Evolutionary conservation across 2,888 invertebrate species (phyloP).

Genomic region (Margaritifera margaritifera): DNA sequence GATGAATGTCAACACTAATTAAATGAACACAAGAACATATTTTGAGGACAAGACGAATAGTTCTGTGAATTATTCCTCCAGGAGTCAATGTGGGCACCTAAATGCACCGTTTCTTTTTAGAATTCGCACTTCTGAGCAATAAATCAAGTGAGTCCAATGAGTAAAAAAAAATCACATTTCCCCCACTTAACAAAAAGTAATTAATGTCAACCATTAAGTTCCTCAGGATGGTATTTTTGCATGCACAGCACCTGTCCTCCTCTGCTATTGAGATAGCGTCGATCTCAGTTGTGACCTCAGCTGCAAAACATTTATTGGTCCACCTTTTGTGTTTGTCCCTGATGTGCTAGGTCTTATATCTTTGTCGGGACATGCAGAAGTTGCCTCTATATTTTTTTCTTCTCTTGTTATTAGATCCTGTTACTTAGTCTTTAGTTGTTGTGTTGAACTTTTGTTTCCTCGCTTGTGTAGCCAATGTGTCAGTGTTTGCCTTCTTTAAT

Average conservation of each 20-base stretch:
- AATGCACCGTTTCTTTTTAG: too few species aligned
- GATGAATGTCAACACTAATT: too few species aligned
- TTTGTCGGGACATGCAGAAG: neutral
- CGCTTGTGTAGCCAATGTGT: slow-evolving; percentile 4
- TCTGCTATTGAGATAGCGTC: slow-evolving; percentile 3
- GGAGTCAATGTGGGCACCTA: too few species aligned
- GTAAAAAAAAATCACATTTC: slow-evolving; percentile 11
- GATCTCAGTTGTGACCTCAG: neutral
- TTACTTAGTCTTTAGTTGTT: too few species aligned
- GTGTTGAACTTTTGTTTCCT: neutral
- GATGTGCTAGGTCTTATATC: slow-evolving; percentile 4
- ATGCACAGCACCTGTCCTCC: slow-evolving; percentile 13
- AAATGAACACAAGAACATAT: too few species aligned
- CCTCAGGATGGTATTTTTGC: slow-evolving; percentile 6
- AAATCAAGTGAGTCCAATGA: slow-evolving; percentile 4
- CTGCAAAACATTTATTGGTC: neutral
- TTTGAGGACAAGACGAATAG: too few species aligned
- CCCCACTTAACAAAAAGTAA: slow-evolving; percentile 15
- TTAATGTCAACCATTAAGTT: neutral
- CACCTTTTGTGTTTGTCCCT: slow-evolving; percentile 3
- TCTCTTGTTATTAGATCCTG: too few species aligned
- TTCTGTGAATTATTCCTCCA: too few species aligned
- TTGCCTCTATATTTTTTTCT: too few species aligned
- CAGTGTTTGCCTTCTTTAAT: slow-evolving; percentile 8
- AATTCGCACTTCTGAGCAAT: too few species aligned